Evolutionary conservation across 2,888 invertebrate genomes (phyloP).

Genomic region (Antitype chi): DNA sequence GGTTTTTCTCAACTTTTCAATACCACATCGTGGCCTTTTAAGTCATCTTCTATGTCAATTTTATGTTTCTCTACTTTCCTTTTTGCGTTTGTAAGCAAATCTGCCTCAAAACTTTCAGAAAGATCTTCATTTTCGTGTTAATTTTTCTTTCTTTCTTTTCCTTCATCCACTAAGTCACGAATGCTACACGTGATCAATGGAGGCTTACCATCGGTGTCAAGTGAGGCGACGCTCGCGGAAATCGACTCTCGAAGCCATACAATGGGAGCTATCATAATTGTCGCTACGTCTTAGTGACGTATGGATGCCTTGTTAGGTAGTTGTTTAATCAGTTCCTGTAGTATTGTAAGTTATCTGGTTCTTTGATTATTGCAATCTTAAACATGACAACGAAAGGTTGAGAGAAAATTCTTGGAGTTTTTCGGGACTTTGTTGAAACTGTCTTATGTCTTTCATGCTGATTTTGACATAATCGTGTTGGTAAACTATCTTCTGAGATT

Average conservation of each 20-base stretch:
- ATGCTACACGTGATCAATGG: conserved; percentile 39
- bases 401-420: conserved; percentile 5
- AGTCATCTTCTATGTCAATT: neutral
- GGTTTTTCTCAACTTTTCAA: conserved; percentile 8
- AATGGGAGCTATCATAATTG: conserved; percentile 50
- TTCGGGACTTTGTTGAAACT: neutral
- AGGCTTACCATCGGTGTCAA: conserved; percentile 57
- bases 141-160: conserved; percentile 7
- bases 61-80: neutral
- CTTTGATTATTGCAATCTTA: conserved; percentile 20
- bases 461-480: neutral
- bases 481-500: neutral
- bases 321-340: conserved; percentile 33
- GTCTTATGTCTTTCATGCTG: neutral
- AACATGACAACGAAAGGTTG: no score
- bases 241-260: conserved; percentile 61
- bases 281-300: conserved; percentile 43
- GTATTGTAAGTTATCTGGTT: conserved; percentile 19
- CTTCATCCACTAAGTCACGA: neutral
- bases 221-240: conserved; percentile 59
- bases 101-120: neutral
- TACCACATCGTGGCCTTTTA: neutral
- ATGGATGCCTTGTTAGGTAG: conserved; percentile 26
- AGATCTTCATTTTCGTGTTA: no score
- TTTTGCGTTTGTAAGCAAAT: neutral